Conservation (phyloP, 2,113 vertebrate species). For the Melanerpes aurifrons region DNA sequence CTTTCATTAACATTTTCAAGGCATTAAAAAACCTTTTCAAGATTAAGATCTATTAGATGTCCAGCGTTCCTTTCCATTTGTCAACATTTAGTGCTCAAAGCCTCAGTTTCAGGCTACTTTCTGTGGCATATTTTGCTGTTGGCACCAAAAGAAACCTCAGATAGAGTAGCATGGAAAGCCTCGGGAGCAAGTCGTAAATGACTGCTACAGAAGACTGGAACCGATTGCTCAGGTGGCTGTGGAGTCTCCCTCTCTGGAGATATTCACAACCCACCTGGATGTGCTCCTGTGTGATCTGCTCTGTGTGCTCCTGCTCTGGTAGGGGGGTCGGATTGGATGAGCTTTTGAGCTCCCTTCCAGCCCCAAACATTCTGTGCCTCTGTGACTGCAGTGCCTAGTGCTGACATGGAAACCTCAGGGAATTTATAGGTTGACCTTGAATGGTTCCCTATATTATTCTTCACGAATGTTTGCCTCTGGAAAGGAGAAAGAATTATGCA, state of each 20-base stretch:
- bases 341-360: too few relatives aligned
- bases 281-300: too few relatives aligned
- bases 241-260: too few relatives aligned
- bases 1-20: background rate
- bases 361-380: too few relatives aligned
- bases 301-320: too few relatives aligned
- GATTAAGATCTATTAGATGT: background rate
- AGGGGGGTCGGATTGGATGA: too few relatives aligned
- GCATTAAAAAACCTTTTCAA: background rate
- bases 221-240: too few relatives aligned
- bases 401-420: background rate
- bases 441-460: background rate
- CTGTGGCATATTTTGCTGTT: background rate
- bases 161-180: background rate
- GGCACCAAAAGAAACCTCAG: background rate
- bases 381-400: background rate
- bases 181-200: background rate
- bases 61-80: background rate
- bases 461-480: background rate
- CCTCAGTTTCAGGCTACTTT: background rate
- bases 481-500: background rate
- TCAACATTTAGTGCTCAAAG: background rate
- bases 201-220: background rate
- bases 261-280: too few relatives aligned
- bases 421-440: background rate